Base-by-base conservation (phyloP, 2,888 invertebrate genomes). In the Lochmaea capreae region DNA sequence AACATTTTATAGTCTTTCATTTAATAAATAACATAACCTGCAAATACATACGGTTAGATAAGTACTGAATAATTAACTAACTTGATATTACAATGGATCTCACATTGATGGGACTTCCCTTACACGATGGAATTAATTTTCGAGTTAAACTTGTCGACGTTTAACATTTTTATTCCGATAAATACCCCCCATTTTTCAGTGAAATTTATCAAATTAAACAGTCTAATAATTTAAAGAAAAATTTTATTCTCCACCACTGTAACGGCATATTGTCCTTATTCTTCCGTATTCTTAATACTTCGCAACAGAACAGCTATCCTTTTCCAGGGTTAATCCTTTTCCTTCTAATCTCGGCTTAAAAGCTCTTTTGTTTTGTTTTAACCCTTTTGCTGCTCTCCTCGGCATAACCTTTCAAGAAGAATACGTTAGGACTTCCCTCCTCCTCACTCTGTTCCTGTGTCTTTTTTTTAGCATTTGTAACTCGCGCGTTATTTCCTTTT, bases 351-450 rank as follows among this genome's bases (percentile, higher is more conserved):
- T 84, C 80, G 72, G 83, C 84, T 85, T 85, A 84, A 85, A 85
- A 85, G 85, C 84, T 83, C 85, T 84, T 85, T 85, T 85, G 85
- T 86, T 85, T 85, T 81, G 84, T 85, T 85, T 85, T 84, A 85
- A 85, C 85, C 86, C 86, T 85, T 86, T 84, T 84, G 84, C 84
- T 79, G 80, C 79, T 79, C 80, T 80, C 79, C 80, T 79, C 80
- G 80, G 83, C 83, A 83, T 85, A 85, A 85, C 85, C 84, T 85
- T 85, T 85, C 78, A 78, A 81, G 75, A 72, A 74, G 77, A 75
- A 75, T 77, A 77, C 77, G 77, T 77, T 75, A 73, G 73, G 71
- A 67, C 66, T 52, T 67, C 52, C 71, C 65, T 68, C 72, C 66
- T 73, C 65, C 70, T 65, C 57, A 71, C 65, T 62, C 42, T 65